A percentile compares a stretch with the other conserved stretches of the same genome.
These are phyloP conservation scores for Cyclophora albipunctata DNA, from an alignment of 2,888 invertebrate genomes.

Conservation along the genomic window DNA sequence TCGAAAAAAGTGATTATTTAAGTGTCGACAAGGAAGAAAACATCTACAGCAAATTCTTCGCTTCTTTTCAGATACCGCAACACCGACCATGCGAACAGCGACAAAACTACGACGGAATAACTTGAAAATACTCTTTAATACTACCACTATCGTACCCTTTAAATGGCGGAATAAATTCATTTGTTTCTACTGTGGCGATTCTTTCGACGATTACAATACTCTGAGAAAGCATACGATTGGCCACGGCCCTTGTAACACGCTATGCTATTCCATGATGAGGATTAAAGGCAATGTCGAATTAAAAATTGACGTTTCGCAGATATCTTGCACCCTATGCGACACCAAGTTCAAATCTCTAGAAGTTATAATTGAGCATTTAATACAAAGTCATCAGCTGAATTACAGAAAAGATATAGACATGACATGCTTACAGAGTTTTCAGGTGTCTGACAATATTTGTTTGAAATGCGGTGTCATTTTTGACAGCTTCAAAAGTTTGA, in stretches of 20 bases:
- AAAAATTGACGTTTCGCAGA: conserved; percentile 56
- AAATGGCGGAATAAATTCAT: conserved; percentile 58
- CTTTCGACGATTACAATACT: conserved; percentile 39
- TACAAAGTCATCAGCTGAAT: conserved; percentile 43
- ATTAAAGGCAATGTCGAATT: conserved; percentile 50
- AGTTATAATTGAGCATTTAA: conserved; percentile 53
- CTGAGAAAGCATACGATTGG: conserved; percentile 53
- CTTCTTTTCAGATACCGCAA: conserved; percentile 62
- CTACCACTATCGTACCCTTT: conserved; percentile 57
- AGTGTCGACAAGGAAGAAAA: no score
- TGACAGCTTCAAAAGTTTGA: conserved; percentile 44
- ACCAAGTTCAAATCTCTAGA: conserved; percentile 37
- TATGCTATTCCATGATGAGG: conserved; percentile 40
- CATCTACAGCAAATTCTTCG: no score
- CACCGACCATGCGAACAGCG: conserved; percentile 39
- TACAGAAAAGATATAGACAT: conserved; percentile 47
- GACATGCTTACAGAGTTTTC: conserved; percentile 36
- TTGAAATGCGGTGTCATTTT: conserved; percentile 46
- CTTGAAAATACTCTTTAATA: conserved; percentile 59
- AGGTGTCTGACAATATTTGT: conserved; percentile 37
- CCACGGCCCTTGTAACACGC: conserved; percentile 44
- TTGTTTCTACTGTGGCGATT: conserved; percentile 58
- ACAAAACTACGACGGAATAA: conserved; percentile 55
- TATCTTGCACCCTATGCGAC: conserved; percentile 49
- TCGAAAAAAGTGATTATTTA: no score